phyloP scores from a whole-genome alignment of 2,797 vertebrate genomes.

The Anas georgica region DNA sequence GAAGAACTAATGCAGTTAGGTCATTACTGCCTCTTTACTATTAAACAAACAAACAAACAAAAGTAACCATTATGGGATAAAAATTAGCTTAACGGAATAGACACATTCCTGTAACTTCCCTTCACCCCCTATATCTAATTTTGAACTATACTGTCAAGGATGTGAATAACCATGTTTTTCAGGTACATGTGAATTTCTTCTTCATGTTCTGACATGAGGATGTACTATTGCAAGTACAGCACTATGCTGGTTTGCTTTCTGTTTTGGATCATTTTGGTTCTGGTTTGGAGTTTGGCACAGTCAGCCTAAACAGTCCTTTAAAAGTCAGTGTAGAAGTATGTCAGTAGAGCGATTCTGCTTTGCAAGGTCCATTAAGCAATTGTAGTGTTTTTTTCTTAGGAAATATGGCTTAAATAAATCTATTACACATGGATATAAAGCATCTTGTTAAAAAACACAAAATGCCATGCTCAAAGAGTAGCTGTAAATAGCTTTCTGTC shows the following conservation, averaged over 20 bases:
- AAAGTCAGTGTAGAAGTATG: background rate
- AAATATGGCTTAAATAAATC: background rate
- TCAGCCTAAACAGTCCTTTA: background rate
- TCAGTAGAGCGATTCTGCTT: background rate
- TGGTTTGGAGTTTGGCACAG: background rate
- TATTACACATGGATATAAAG: background rate
- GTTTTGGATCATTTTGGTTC: background rate
- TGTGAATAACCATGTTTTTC: rapidly evolving
- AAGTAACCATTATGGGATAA: background rate
- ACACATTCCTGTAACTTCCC: background rate
- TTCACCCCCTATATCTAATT: background rate
- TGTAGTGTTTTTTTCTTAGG: background rate
- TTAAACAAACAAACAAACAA: too few relatives aligned
- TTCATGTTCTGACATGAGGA: background rate
- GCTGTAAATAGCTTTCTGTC: background rate
- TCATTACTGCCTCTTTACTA: background rate
- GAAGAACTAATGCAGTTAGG: background rate
- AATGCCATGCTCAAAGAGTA: background rate
- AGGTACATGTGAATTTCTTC: background rate
- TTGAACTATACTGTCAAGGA: background rate
- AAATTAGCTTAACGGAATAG: background rate
- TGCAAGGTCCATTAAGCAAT: background rate
- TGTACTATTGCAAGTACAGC: background rate
- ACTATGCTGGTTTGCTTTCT: background rate
- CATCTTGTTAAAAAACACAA: background rate